Conservation (phyloP, 2,113 vertebrate species). For the Arvicanthis niloticus region DNA sequence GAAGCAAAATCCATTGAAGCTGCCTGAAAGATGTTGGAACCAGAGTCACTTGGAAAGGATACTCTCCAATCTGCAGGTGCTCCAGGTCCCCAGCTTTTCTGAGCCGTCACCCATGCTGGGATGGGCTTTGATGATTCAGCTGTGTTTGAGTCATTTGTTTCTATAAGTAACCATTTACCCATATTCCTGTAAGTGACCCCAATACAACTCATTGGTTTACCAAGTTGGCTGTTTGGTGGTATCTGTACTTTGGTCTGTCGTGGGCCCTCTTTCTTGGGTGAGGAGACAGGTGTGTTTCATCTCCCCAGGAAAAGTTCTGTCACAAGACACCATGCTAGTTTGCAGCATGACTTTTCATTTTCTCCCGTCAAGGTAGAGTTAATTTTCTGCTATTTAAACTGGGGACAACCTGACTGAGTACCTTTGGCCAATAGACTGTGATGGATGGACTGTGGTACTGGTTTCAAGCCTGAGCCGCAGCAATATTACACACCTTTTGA, state of each 20-base stretch:
- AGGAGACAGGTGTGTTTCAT: neutral
- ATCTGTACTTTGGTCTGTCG: neutral
- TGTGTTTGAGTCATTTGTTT: neutral
- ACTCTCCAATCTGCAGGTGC: neutral
- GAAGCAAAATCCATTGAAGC: neutral
- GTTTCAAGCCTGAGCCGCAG: conserved; percentile 32
- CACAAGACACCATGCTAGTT: neutral
- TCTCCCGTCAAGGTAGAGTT: conserved; percentile 19
- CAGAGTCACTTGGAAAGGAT: neutral
- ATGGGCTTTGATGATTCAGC: neutral
- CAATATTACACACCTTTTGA: neutral
- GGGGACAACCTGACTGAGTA: neutral
- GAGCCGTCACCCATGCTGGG: neutral
- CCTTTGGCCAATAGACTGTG: conserved; percentile 33
- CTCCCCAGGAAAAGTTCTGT: neutral
- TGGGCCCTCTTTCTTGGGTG: neutral
- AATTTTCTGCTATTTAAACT: neutral
- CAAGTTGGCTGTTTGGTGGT: neutral
- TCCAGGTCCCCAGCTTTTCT: neutral
- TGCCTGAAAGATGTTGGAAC: neutral
- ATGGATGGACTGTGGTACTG: conserved; percentile 31
- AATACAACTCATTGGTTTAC: neutral
- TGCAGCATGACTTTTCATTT: conserved; percentile 42
- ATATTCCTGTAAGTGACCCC: neutral
- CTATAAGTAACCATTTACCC: neutral